These are phyloP conservation scores for Elgaria multicarinata DNA, from an alignment of 2,113 vertebrate genomes.

Conservation along the genomic window DNA sequence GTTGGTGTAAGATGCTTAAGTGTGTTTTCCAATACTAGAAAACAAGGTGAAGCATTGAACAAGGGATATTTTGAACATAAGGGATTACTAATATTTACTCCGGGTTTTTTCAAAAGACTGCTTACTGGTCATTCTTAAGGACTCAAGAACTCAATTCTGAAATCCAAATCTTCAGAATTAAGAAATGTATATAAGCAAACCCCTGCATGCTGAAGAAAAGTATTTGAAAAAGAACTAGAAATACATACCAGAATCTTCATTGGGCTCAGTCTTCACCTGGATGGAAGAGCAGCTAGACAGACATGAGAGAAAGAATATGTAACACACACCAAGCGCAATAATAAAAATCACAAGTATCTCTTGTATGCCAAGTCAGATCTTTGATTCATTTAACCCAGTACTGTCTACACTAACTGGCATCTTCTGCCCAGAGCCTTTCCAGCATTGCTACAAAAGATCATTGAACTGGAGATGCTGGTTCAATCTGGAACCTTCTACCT, in stretches of 20 bases:
- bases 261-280: slow-evolving; percentile 80
- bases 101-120: too few relatives aligned
- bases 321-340: neutral
- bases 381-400: neutral
- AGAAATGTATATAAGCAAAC: neutral
- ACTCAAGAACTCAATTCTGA: too few relatives aligned
- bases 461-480: neutral
- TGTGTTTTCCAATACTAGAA: too few relatives aligned
- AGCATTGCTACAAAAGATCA: too few relatives aligned
- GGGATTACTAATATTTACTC: too few relatives aligned
- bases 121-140: too few relatives aligned
- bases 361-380: neutral
- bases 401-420: neutral
- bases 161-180: neutral
- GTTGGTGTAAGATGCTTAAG: too few relatives aligned
- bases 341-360: neutral
- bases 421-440: too few relatives aligned
- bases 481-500: neutral
- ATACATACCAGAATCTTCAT: slow-evolving; percentile 78
- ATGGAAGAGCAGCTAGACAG: slow-evolving; percentile 72
- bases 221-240: neutral
- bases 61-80: too few relatives aligned
- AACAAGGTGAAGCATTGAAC: too few relatives aligned
- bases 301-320: slow-evolving; percentile 21
- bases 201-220: neutral